Percentiles rank a stretch among this genome's conserved stretches.
phyloP scores from a whole-genome alignment of 2,797 vertebrate genomes.

The Zalophus californianus region DNA sequence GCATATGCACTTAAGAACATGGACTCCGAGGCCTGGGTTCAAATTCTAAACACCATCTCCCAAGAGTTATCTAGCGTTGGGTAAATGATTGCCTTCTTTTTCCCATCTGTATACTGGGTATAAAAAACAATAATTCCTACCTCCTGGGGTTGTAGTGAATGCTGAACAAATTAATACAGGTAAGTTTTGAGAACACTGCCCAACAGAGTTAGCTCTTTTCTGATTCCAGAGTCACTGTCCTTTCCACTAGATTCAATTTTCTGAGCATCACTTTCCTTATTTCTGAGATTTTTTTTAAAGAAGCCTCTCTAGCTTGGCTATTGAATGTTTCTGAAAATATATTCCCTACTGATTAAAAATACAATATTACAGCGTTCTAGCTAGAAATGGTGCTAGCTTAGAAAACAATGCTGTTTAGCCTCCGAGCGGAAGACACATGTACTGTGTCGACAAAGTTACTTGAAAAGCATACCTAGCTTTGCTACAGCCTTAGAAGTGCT shows the following conservation, averaged over 20 bases:
- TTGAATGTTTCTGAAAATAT: not conserved
- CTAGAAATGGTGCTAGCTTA: not conserved
- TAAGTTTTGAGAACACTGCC: not conserved
- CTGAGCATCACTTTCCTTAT: not conserved
- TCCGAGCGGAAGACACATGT: not conserved
- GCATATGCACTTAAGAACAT: rapidly evolving
- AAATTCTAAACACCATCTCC: not conserved
- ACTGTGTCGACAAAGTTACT: not conserved
- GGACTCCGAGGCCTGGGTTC: not conserved
- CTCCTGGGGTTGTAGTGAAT: not conserved
- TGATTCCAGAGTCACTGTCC: not conserved
- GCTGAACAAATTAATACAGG: not conserved
- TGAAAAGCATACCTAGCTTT: not conserved
- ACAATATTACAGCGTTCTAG: not conserved
- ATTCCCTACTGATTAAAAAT: not conserved
- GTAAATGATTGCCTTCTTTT: not conserved
- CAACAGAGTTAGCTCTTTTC: not conserved
- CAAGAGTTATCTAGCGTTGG: not conserved
- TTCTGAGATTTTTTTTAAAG: not conserved
- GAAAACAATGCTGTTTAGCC: not conserved
- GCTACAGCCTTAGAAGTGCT: not conserved
- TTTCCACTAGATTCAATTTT: not conserved
- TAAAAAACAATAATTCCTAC: not conserved
- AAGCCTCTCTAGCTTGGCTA: not conserved
- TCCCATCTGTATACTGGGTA: not conserved